phyloP scores from a whole-genome alignment of 2,113 vertebrate species.

The Bothrops jararaca region DNA sequence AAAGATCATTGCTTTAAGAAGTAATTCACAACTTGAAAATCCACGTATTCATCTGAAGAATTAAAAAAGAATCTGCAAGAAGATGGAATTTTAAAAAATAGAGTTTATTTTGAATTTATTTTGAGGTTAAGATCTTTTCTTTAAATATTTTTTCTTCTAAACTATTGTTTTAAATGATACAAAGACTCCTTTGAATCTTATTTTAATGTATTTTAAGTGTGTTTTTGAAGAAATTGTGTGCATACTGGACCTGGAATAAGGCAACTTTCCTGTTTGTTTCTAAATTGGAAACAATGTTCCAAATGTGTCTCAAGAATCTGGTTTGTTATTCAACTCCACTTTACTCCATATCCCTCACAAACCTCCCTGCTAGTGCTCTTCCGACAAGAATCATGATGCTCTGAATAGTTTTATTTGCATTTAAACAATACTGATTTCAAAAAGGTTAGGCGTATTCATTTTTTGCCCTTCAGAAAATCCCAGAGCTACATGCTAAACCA shows the following conservation, averaged over 20 bases:
- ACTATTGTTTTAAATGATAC: conserved; percentile 28
- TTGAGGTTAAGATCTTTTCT: not conserved
- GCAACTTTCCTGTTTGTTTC: conserved; percentile 69
- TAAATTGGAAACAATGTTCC: conserved; percentile 69
- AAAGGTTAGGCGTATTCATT: not conserved
- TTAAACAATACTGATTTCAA: not conserved
- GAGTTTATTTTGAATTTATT: not conserved
- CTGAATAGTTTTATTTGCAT: conserved; percentile 26
- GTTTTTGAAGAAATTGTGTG: conserved; percentile 68
- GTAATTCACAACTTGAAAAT: conserved; percentile 11
- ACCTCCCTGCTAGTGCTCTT: not conserved
- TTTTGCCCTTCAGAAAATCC: conserved; percentile 37
- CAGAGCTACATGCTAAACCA: not conserved
- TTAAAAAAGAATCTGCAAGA: not conserved
- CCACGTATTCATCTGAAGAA: not conserved
- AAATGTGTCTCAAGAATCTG: conserved; percentile 58
- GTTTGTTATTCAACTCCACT: conserved; percentile 22
- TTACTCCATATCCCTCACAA: not conserved
- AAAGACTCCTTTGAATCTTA: conserved; percentile 52
- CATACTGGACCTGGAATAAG: conserved; percentile 65
- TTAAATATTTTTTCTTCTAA: not conserved
- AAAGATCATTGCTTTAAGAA: not conserved
- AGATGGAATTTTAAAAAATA: not conserved
- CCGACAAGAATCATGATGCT: conserved; percentile 26
- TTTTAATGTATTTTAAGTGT: conserved; percentile 50